Evolutionary conservation across 2,113 vertebrate genomes (phyloP), one percentile per base, ranked within the genome.

Genomic region (Ceuthmochares aereus): DNA sequence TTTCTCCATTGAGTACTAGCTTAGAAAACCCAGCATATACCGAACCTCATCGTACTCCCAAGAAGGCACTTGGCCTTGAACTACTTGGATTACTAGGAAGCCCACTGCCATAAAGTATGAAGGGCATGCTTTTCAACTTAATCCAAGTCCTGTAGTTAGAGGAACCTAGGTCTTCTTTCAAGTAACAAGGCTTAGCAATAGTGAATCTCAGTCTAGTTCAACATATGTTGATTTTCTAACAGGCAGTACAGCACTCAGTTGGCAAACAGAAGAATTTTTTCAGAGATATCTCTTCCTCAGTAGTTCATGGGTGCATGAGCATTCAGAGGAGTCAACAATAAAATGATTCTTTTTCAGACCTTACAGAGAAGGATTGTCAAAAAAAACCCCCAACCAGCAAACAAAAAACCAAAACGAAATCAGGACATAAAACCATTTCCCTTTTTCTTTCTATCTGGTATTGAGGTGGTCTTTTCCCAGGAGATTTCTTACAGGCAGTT

Each of bases 301-400:
- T 19, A 72, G 37, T 72, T 56, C 72, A 13, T 43, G 59, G 12
- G 20, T 49, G 25, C 10, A 27, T 3, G 1, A 63, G 14, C 29
- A 20, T 40, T n/a, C 20, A 32, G 26, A 67, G 59, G 45, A 75
- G 3, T 54, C 47, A 2, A 22, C 10, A 4, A 52, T 54, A 42
- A 76, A 73, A 3, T 2, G 5, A 26, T 51, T 37, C 3, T 51
- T 2, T 42, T 82, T 51, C 27, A 79, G 19, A 68, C 4, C 1
- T 30, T 49, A 62, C 11, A 67, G 34, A 66, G 18, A 47, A 2
- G 2, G 2, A 58, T 63, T 62, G 4, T 2, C 2, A 76, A 36
- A 73, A 74, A 59, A 17, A 0, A 9, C 16, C 0, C 3, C 34
- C 40, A 56, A 73, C 0, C 8, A 84, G 12, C 40, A 40, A 40